A percentile compares a stretch with the other conserved stretches of the same genome.
phyloP scores from a whole-genome alignment of 2,113 vertebrate genomes.

The Fregata magnificens region DNA sequence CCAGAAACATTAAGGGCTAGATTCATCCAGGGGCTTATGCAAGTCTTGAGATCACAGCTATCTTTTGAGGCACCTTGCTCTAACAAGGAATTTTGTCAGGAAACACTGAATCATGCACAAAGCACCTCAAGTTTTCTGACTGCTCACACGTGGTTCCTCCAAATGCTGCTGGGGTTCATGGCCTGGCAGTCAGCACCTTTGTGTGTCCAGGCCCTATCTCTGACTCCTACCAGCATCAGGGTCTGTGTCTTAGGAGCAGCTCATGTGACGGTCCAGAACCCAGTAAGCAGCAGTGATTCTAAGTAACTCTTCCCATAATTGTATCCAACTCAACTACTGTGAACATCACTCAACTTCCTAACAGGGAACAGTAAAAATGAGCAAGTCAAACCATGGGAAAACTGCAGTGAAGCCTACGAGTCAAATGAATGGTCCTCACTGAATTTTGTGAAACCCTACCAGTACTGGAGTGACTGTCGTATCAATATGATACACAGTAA shows the following conservation, averaged over 20 bases:
- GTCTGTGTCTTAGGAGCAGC: background rate
- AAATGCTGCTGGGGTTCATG: background rate
- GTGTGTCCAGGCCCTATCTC: background rate
- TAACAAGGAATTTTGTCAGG: background rate
- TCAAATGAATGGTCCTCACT: background rate
- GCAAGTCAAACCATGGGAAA: background rate
- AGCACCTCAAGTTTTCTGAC: background rate
- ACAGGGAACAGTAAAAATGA: background rate
- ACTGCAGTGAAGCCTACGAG: background rate
- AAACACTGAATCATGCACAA: background rate
- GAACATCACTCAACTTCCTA: background rate
- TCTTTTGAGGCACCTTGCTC: background rate
- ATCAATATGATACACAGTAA: background rate
- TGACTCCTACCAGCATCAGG: background rate
- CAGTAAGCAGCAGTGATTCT: background rate
- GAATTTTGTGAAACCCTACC: background rate
- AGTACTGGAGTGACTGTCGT: background rate
- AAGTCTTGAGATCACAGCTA: background rate
- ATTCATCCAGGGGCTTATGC: background rate
- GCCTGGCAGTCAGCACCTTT: background rate
- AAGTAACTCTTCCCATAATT: background rate
- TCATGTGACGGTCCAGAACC: accelerated
- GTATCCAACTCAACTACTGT: background rate
- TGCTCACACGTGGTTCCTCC: background rate
- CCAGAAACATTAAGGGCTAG: background rate